Evolutionary conservation across 2,888 invertebrate genomes (phyloP), one percentile per base, ranked within the genome.

Genomic region (Spatulosminthurus flaviceps): DNA sequence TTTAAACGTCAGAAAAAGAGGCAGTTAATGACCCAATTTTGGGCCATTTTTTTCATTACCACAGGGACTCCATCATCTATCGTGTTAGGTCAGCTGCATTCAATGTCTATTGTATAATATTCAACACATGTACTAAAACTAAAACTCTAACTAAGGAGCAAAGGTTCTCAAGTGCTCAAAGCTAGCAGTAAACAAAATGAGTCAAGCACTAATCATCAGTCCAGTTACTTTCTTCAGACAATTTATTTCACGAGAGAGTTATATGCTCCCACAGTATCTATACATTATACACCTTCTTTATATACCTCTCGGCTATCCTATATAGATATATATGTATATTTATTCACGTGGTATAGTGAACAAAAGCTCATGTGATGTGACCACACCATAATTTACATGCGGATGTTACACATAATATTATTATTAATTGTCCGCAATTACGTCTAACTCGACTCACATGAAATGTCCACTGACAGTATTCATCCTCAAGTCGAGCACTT

Each of bases 401-500:
- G 26, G 24, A 72, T 22, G 42, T 21, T 42, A 42, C 26, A 42
- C 43, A 71, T 43, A 71, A 51, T 51, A 51, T 51, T 51, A 51
- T 67, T 67, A 67, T 51, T 51, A 51, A 64, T 22, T 26, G 29
- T n/a, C 28, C 67, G 28, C 24, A 67, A 41, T 71, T 51, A 72
- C 43, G 51, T 29, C 74, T 34, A 29, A 74, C 29, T 29, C 26
- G 29, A 29, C 79, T 70, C 24, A 97, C 97, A 93, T 93, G 89
- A 95, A 96, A 79, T 95, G 94, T 83, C 93, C 92, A 82, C 96
- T 91, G 81, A 97, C 94, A 88, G 94, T 93, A 89, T 95, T 97
- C 93, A 94, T 96, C 87, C 98, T 91, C 83, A 98, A 90, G 72
- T 99, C 98, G 87, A 99, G 92, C 79, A 98, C 90, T 88, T 95